Evolutionary conservation across 1,140 invertebrate genomes (phyloP), one percentile per base, ranked within the genome.

Genomic region (Leptinotarsa texana): DNA sequence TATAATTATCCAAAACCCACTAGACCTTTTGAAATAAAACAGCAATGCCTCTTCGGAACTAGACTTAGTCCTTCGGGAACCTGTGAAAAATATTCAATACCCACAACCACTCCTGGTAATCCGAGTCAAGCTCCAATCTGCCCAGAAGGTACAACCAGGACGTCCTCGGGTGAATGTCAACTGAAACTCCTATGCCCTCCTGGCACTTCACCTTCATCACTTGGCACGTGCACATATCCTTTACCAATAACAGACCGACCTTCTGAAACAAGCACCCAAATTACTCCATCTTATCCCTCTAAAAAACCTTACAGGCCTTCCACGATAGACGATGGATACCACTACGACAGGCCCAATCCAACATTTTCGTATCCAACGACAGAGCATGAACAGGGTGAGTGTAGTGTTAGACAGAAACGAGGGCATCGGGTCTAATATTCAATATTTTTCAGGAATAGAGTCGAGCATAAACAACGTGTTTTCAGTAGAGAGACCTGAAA

Each of bases 331-430:
- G 63, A 61, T 66, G 75, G 77, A 49, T 76, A 76, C 27, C 61
- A 74, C 15, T 78, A 78, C 63, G 72, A 75, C 21, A 76, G 11
- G 49, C 72, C 72, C 8, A 63, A 68, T 11, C 77, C 77, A 61
- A 6, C 72, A 15, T 77, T 77, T 51, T 42, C 22, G 6, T 62
- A 62, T 21, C 71, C 71, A 21, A 21, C 61, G 15, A 69, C 63
- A 15, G 63, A 66, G n/a, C 51, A 57, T 18, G 15, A 57, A 57
- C 5, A 42, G 33, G 51, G 51, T 57, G 0, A 18, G 51, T 57
- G n/a, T 57, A 57, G 6, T 42, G 33, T 42, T 42, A 8, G 8
- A 11, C 33, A 11, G 8, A 42, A 42, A 42, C 33, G 2, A 42
- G 8, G 33, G 11, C 33, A 42, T 11, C 33, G 4, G 8, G 8